Conservation (phyloP, 1,140 invertebrate genomes). For the Scaptomyza graminum region DNA sequence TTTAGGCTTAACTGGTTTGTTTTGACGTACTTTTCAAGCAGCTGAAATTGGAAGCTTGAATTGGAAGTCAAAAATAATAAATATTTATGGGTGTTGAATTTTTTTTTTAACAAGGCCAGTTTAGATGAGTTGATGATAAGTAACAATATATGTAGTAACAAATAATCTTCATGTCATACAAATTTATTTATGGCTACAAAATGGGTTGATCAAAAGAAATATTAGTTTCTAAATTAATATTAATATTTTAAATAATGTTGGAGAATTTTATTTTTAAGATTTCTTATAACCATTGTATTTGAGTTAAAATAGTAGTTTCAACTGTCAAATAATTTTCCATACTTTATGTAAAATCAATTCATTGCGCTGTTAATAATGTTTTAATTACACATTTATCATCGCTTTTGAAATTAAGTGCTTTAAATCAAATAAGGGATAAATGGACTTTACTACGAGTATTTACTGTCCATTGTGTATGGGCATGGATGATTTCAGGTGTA, state of each 20-base stretch:
- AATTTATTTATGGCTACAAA: background rate
- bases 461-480: background rate
- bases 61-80: background rate
- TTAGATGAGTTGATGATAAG: no score
- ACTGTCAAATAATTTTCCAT: no score
- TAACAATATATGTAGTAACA: no score
- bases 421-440: slow-evolving; percentile 54
- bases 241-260: no score
- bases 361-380: no score
- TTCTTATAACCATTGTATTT: no score
- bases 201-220: no score
- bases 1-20: slow-evolving; percentile 37
- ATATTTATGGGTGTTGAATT: background rate
- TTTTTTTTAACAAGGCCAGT: no score
- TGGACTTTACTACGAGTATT: background rate
- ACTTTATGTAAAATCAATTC: no score
- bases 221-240: no score
- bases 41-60: slow-evolving; percentile 9
- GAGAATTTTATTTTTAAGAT: no score
- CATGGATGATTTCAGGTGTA: slow-evolving; percentile 7
- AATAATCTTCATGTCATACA: background rate
- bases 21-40: slow-evolving; percentile 1
- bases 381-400: background rate
- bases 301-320: no score
- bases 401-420: slow-evolving; percentile 41